These are phyloP conservation scores for Apotomis betuletana DNA, from an alignment of 2,888 invertebrate species.

Conservation along the genomic window DNA sequence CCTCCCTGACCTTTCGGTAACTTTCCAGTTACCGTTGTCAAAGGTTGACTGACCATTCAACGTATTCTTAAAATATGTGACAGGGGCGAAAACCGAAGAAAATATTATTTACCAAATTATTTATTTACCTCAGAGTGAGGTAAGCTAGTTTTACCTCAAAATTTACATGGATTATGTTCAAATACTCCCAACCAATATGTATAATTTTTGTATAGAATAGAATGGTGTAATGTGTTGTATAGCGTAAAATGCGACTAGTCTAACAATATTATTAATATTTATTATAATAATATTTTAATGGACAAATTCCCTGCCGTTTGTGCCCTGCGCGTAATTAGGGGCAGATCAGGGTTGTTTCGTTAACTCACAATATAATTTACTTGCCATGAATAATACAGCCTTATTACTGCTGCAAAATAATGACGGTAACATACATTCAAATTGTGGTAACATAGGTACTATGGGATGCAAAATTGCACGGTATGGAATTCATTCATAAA, in stretches of 20 bases:
- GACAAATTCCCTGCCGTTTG: slow-evolving; percentile 37
- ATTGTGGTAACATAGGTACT: no score
- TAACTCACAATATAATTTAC: neutral
- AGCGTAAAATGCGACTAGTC: slow-evolving; percentile 23
- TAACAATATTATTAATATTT: slow-evolving; percentile 14
- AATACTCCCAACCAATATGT: slow-evolving; percentile 11
- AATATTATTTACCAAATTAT: neutral
- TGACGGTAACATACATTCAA: no score
- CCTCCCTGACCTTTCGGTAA: no score
- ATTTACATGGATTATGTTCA: neutral
- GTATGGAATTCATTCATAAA: no score
- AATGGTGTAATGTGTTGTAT: slow-evolving; percentile 22
- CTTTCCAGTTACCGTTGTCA: no score
- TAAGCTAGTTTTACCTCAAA: neutral
- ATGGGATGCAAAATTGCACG: no score
- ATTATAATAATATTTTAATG: slow-evolving; percentile 26
- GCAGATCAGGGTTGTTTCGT: slow-evolving; percentile 6
- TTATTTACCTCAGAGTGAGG: neutral
- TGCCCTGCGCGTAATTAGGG: slow-evolving; percentile 23
- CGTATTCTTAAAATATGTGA: no score
- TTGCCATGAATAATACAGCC: neutral
- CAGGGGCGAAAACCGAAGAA: no score
- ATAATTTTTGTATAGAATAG: slow-evolving; percentile 19
- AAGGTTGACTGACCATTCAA: no score
- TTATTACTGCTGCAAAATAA: no score